A percentile compares a stretch with the other conserved stretches of the same genome.
phyloP scores from a whole-genome alignment of 2,797 vertebrate genomes.

The Eulemur coronatus region DNA sequence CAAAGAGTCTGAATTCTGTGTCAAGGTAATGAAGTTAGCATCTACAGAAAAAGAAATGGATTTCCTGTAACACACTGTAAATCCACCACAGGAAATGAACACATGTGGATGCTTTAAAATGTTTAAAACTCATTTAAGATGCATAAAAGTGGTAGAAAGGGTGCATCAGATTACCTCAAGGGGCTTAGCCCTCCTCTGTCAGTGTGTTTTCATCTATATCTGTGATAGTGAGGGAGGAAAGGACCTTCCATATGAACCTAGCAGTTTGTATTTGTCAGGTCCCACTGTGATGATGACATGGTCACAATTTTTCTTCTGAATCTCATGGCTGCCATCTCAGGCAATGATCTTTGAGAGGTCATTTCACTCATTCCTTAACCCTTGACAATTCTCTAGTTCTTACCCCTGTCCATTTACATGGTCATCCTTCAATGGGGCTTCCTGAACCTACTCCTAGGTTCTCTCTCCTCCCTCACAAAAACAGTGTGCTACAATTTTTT shows the following conservation, averaged over 20 bases:
- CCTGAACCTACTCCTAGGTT: not conserved
- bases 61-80: constrained; percentile 86
- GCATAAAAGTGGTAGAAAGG: constrained; percentile 55
- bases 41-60: constrained; percentile 86
- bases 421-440: not conserved
- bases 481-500: not conserved
- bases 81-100: constrained; percentile 82
- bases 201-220: constrained; percentile 22
- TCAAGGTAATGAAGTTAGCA: constrained; percentile 88
- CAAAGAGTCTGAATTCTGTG: constrained; percentile 85
- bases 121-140: constrained; percentile 76
- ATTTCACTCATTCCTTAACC: not conserved
- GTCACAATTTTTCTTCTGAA: not conserved
- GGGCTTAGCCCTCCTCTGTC: constrained; percentile 39
- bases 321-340: not conserved
- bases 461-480: not conserved
- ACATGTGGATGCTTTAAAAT: constrained; percentile 77
- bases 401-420: not conserved
- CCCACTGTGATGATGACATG: not conserved
- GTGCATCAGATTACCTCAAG: constrained; percentile 66
- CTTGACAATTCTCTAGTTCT: not conserved
- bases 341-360: not conserved
- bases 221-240: not conserved
- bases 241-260: not conserved
- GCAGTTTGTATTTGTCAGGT: not conserved